Evolutionary conservation across 2,113 vertebrate genomes (phyloP).

Genomic region (Cygnus buccinator): DNA sequence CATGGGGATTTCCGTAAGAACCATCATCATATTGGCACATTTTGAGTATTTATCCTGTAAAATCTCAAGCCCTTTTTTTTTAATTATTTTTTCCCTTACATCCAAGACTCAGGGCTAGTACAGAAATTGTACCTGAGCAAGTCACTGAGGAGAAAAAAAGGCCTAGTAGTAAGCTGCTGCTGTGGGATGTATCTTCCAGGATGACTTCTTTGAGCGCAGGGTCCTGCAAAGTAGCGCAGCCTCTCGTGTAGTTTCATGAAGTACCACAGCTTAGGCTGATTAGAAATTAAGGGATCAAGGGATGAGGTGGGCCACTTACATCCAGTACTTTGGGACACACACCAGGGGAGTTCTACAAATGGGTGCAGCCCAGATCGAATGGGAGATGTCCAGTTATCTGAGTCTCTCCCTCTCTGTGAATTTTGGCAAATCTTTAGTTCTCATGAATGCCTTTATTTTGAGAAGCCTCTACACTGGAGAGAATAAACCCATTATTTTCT

Average conservation of each 20-base stretch:
- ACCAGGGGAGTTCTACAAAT: background rate
- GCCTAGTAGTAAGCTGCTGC: background rate
- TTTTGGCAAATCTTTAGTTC: background rate
- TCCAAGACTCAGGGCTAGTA: background rate
- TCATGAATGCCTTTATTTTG: background rate
- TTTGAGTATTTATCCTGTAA: background rate
- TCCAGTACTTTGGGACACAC: background rate
- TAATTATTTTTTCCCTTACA: background rate
- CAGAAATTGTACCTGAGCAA: background rate
- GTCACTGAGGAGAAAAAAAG: background rate
- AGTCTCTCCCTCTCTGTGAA: background rate
- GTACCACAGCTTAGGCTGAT: background rate
- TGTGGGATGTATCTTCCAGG: background rate
- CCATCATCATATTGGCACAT: background rate
- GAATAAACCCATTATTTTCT: background rate
- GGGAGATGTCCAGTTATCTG: background rate
- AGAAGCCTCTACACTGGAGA: background rate
- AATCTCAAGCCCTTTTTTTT: background rate
- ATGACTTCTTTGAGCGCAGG: background rate
- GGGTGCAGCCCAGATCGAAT: background rate
- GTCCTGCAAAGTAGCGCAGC: background rate
- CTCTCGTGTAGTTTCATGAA: background rate
- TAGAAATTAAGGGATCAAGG: background rate
- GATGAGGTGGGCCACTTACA: background rate
- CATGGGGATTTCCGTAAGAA: background rate